Conservation (phyloP, 2,113 vertebrate genomes). For the Cyprinodon tularosa region DNA sequence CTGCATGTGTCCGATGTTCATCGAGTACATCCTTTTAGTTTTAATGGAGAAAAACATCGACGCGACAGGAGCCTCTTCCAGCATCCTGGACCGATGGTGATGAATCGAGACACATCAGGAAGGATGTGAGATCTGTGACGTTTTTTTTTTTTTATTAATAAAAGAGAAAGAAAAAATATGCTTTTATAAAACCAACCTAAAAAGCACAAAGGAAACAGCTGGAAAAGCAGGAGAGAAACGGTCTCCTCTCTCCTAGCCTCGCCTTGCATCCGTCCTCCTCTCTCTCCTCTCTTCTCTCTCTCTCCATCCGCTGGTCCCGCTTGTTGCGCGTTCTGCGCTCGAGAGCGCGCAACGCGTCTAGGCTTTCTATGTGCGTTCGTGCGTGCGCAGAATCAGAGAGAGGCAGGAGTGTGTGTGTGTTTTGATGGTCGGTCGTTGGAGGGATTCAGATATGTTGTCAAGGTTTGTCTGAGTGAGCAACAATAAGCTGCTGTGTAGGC, state of each 20-base stretch:
- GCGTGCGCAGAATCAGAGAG: conserved; percentile 11
- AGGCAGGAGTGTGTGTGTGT: background rate
- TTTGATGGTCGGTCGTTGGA: background rate
- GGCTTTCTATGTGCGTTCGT: conserved; percentile 4
- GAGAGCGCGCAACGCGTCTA: conserved; percentile 63
- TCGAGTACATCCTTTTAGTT: conserved; percentile 52
- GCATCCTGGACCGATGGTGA: conserved; percentile 67
- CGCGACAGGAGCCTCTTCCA: conserved; percentile 53
- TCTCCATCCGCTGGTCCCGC: conserved; percentile 62
- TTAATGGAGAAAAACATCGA: conserved; percentile 61
- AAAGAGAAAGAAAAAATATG: background rate
- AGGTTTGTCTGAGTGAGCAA: conserved; percentile 66
- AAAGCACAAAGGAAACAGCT: conserved; percentile 37
- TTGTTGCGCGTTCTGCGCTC: conserved; percentile 74
- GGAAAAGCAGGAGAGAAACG: conserved; percentile 34
- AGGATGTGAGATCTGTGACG: conserved; percentile 6
- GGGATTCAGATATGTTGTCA: conserved; percentile 48
- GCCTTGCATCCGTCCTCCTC: conserved; percentile 68
- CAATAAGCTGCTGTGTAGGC: conserved; percentile 62
- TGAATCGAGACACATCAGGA: conserved; percentile 65
- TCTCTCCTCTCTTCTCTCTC: conserved; percentile 51
- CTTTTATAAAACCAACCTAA: background rate
- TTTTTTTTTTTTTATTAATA: background rate
- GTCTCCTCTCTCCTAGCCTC: conserved; percentile 66
- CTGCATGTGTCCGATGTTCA: conserved; percentile 29